Percentiles rank a stretch among this genome's conserved stretches.
Evolutionary conservation across 2,113 vertebrate species (phyloP).

Genomic region (Solea solea): DNA sequence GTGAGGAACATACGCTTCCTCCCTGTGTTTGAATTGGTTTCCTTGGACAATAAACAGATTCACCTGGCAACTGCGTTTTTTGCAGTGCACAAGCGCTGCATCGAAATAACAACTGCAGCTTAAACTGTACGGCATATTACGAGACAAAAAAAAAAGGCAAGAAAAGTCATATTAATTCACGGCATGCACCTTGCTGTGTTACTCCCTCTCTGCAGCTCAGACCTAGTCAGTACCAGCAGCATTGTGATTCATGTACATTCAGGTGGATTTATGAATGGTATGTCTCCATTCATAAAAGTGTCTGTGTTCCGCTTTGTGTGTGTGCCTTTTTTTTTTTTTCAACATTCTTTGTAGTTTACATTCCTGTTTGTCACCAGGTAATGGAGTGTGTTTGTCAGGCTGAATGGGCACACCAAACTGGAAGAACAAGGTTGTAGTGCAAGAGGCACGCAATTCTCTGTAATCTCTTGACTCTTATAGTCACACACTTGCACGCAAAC

Average conservation of each 20-base stretch:
- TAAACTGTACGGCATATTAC: not conserved
- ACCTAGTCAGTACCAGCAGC: not conserved
- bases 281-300: slow-evolving; percentile 76
- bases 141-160: no score
- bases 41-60: slow-evolving; percentile 7
- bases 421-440: slow-evolving; percentile 69
- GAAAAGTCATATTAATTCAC: not conserved
- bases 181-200: not conserved
- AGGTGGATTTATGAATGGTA: slow-evolving; percentile 78
- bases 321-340: slow-evolving; percentile 32
- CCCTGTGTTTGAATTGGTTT: slow-evolving; percentile 60
- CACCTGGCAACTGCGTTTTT: not conserved
- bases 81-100: not conserved
- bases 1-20: slow-evolving; percentile 63
- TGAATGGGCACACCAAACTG: slow-evolving; percentile 76
- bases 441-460: slow-evolving; percentile 62
- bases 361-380: slow-evolving; percentile 74
- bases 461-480: slow-evolving; percentile 48
- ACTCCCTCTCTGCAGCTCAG: not conserved
- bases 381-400: slow-evolving; percentile 59
- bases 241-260: slow-evolving; percentile 16
- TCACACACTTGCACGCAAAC: slow-evolving; percentile 42
- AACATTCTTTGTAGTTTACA: slow-evolving; percentile 77
- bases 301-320: slow-evolving; percentile 29
- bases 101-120: not conserved